Percentiles rank a stretch among this genome's conserved stretches.
Conservation (phyloP, 2,797 vertebrate genomes). For the Carcharodon carcharias region DNA sequence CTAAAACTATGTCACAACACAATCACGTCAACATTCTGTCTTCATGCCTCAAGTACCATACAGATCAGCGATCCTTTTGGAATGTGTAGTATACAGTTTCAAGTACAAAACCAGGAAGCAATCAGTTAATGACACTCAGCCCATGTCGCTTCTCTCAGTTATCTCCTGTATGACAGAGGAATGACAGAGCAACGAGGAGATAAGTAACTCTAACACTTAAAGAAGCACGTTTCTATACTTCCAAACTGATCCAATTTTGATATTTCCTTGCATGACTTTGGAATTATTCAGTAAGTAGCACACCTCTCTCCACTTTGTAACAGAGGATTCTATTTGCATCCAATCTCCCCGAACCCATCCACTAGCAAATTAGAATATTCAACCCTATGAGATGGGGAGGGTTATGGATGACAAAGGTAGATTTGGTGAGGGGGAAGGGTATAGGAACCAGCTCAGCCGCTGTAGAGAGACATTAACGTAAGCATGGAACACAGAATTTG, state of each 20-base stretch:
- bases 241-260: background rate
- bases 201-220: background rate
- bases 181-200: background rate
- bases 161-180: background rate
- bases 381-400: background rate
- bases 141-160: background rate
- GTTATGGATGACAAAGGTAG: background rate
- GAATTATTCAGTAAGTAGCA: background rate
- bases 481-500: background rate
- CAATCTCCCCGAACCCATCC: background rate
- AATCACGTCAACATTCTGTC: background rate
- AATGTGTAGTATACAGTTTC: background rate
- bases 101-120: background rate
- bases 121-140: background rate
- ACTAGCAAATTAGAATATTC: background rate
- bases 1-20: background rate
- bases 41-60: background rate
- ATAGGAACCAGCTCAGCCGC: background rate
- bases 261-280: background rate
- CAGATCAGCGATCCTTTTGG: background rate
- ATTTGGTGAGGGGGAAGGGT: background rate
- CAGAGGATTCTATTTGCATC: background rate
- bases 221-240: background rate
- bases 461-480: background rate
- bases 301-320: background rate